phyloP scores from a whole-genome alignment of 2,888 invertebrate species.

The Chloroclysta siterata region DNA sequence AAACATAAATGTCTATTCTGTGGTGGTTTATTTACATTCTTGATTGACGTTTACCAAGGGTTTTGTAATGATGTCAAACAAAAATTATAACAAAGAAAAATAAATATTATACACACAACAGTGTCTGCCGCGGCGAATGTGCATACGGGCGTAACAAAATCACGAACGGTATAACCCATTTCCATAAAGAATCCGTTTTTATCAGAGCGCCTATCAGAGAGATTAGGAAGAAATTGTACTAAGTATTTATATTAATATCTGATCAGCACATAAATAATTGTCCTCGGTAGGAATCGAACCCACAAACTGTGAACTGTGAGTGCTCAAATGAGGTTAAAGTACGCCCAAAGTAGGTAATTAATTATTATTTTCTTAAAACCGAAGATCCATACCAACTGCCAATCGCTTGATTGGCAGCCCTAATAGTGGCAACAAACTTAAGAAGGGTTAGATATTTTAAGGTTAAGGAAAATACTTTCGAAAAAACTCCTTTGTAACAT shows the following conservation, averaged over 20 bases:
- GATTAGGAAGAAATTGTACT: no score
- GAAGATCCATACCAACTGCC: conserved; percentile 10
- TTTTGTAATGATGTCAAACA: no score
- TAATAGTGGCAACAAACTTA: conserved; percentile 29
- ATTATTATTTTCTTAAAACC: conserved; percentile 13
- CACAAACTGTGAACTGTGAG: neutral
- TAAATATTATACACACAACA: no score
- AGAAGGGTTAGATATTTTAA: conserved; percentile 31
- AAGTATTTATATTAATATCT: no score
- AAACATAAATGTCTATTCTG: conserved; percentile 27
- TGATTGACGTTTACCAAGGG: conserved; percentile 3
- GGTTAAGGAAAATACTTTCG: conserved; percentile 46
- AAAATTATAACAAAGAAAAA: no score
- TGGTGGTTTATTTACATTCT: conserved; percentile 16
- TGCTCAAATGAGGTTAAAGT: neutral
- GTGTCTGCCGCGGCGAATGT: no score
- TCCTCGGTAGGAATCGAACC: neutral
- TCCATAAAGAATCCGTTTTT: no score
- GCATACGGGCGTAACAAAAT: no score
- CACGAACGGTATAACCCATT: no score
- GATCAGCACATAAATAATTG: no score
- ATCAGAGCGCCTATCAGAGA: no score
- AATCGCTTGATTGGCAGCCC: conserved; percentile 29
- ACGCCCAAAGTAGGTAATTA: neutral
- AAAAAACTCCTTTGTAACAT: conserved; percentile 24